Base-by-base conservation (phyloP, 2,888 invertebrate genomes). In the Lysandra bellargus region DNA sequence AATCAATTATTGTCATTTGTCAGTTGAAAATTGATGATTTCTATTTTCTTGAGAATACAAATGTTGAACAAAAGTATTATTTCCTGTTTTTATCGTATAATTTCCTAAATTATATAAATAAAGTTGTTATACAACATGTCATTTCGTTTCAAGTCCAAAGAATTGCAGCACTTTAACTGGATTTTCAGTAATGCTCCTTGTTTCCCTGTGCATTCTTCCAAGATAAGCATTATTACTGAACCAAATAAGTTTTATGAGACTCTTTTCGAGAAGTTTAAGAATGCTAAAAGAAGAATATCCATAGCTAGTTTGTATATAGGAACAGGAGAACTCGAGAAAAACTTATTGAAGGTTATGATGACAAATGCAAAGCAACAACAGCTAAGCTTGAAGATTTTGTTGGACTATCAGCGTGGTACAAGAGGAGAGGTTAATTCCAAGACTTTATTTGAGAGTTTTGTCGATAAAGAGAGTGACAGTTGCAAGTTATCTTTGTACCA, bases 291-390 rank as follows among this genome's bases (percentile, higher is more conserved):
- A 78, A 95, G 98, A 84, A 97, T 98, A 85, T 96, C 97, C 0
- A 90, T 99, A 78, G 98, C 98, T 4, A 99, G 99, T 81, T 93
- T 99, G 14, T 99, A 99, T 88, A 93, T 99, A 80, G 99, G 99
- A 17, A 98, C 97, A 78, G 99, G 99, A 0, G 88, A 95, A 30
- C 91, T 98, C 84, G 99, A 99, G 90, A 95, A 95, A 80, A 95
- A 96, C 78, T 92, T 99, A 86, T 97, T 98, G n/a, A 92, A 96
- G 78, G 92, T 95, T 64, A 95, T 98, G 78, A 94, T 96, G 83
- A 89, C 95, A 60, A 96, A 96, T 85, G 84, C 96, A 61, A 88
- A 95, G 82, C 90, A 92, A n/a, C 95, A 87, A 76, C 87, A 91
- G 53, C 87, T 98, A 73, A 95, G 96, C 86, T 96, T 99, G 0